A percentile compares a stretch with the other conserved stretches of the same genome.
Conservation (phyloP, 2,797 vertebrate species). For the Tympanoctomys barrerae region DNA sequence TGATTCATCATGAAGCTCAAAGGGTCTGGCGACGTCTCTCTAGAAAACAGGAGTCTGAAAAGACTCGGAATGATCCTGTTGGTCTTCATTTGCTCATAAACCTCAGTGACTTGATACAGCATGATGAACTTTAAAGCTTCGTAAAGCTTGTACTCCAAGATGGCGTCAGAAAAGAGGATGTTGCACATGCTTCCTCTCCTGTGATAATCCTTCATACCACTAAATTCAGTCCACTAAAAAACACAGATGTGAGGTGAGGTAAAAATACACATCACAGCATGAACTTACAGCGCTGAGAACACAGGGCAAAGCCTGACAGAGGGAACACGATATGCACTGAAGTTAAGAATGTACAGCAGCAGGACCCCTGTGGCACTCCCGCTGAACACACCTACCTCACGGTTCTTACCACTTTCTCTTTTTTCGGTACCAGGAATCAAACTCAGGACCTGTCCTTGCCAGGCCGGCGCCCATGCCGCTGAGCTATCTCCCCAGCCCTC, state of each 20-base stretch:
- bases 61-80: slow-evolving; percentile 82
- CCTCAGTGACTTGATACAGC: slow-evolving; percentile 90
- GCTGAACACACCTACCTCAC: not conserved
- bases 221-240: slow-evolving; percentile 89
- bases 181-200: slow-evolving; percentile 88
- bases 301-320: not conserved
- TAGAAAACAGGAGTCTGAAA: slow-evolving; percentile 87
- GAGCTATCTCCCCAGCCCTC: no score
- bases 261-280: fast-evolving
- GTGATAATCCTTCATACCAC: slow-evolving; percentile 86
- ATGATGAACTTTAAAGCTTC: slow-evolving; percentile 92
- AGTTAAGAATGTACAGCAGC: not conserved
- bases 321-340: not conserved
- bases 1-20: slow-evolving; percentile 93
- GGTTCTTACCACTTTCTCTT: not conserved
- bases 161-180: slow-evolving; percentile 88
- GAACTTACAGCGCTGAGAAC: not conserved
- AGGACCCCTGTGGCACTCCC: not conserved
- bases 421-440: no score
- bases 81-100: slow-evolving; percentile 87
- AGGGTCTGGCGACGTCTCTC: slow-evolving; percentile 89
- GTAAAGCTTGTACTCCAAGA: slow-evolving; percentile 88
- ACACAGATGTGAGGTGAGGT: not conserved
- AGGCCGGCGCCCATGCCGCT: no score
- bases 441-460: no score